A percentile compares a stretch with the other conserved stretches of the same genome.
Evolutionary conservation across 2,888 invertebrate species (phyloP).

Genomic region (Apomyelois bistriatella): DNA sequence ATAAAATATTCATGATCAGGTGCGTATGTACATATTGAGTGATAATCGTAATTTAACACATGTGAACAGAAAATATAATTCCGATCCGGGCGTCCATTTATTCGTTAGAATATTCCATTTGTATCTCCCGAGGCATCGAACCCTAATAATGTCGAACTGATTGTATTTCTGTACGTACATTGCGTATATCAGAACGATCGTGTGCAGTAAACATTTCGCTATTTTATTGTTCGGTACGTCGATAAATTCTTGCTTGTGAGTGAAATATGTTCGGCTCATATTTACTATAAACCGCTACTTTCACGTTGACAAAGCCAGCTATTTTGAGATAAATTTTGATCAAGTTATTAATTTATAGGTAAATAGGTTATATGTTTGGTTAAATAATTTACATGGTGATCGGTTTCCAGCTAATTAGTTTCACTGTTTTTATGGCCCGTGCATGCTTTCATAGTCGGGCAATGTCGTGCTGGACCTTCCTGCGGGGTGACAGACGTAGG

Average conservation of each 20-base stretch:
- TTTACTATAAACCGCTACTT: neutral
- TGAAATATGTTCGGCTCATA: conserved; percentile 22
- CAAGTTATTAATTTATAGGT: too few species aligned
- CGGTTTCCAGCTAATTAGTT: too few species aligned
- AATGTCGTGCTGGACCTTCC: too few species aligned
- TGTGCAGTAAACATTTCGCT: conserved; percentile 19
- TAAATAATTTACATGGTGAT: too few species aligned
- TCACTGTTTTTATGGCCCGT: too few species aligned
- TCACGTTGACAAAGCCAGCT: neutral
- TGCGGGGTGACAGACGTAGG: too few species aligned
- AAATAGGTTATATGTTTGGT: too few species aligned
- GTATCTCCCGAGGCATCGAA: conserved; percentile 3
- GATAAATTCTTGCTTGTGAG: conserved; percentile 27
- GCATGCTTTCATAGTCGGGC: too few species aligned
- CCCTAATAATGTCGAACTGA: conserved; percentile 14
- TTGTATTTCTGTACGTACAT: conserved; percentile 5
- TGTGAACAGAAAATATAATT: neutral
- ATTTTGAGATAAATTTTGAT: neutral
- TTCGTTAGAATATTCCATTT: conserved; percentile 12
- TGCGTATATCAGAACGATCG: conserved; percentile 11
- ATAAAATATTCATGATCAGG: too few species aligned
- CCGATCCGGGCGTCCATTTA: neutral
- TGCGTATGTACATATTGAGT: too few species aligned
- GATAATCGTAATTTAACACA: neutral
- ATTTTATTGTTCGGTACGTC: conserved; percentile 28